These are phyloP conservation scores for Microtus montanus DNA, from an alignment of 2,113 vertebrate species.

Conservation along the genomic window DNA sequence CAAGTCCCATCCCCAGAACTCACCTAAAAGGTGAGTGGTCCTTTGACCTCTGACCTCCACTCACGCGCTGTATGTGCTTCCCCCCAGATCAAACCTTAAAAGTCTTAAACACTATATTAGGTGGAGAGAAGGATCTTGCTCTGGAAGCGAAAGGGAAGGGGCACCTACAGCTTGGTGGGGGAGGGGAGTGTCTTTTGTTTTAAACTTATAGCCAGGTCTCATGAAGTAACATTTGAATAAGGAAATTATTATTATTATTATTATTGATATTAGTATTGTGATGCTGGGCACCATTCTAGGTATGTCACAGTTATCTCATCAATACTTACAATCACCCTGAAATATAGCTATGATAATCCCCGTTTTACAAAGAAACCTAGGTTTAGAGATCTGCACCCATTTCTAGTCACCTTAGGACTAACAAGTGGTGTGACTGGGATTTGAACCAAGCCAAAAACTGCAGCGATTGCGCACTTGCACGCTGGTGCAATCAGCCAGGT, in stretches of 20 bases:
- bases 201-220: neutral
- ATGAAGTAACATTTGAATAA: neutral
- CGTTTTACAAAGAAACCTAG: neutral
- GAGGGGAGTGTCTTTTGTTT: neutral
- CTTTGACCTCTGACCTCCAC: neutral
- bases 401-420: neutral
- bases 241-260: neutral
- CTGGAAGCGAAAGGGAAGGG: neutral
- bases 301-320: neutral
- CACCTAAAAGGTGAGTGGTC: too few relatives aligned
- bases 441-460: neutral
- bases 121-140: neutral
- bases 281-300: neutral
- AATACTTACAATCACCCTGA: neutral
- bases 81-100: neutral
- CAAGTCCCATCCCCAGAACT: neutral
- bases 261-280: neutral
- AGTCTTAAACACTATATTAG: neutral
- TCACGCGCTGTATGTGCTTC: too few relatives aligned
- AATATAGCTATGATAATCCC: neutral
- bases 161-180: neutral
- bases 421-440: neutral
- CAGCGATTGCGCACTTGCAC: rapidly evolving
- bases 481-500: too few relatives aligned
- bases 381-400: neutral